A percentile compares a stretch with the other conserved stretches of the same genome.
Evolutionary conservation across 2,888 invertebrate genomes (phyloP).

Genomic region (Ectemnius lituratus): DNA sequence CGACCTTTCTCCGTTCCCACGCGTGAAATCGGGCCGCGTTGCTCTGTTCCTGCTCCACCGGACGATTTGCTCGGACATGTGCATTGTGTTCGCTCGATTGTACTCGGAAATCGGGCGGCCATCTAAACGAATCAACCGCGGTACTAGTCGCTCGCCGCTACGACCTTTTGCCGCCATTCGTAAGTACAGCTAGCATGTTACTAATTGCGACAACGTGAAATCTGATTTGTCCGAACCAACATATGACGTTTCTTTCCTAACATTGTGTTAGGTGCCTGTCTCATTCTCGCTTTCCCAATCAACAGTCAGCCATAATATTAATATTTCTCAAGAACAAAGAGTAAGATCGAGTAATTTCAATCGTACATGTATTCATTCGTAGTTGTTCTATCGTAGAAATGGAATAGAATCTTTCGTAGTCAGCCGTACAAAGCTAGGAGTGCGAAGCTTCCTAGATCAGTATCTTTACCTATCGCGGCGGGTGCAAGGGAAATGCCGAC

Average conservation of each 20-base stretch:
- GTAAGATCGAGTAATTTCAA: neutral
- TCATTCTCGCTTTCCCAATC: no score
- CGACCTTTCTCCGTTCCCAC: slow-evolving; percentile 62
- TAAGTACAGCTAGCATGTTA: no score
- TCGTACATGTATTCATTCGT: neutral
- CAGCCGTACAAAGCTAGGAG: slow-evolving; percentile 20
- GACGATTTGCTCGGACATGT: slow-evolving; percentile 39
- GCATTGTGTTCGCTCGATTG: slow-evolving; percentile 44
- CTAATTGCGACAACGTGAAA: no score
- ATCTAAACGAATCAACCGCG: no score
- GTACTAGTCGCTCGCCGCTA: no score
- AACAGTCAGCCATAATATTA: no score
- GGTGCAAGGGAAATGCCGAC: slow-evolving; percentile 70
- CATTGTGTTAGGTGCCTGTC: no score
- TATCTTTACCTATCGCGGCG: slow-evolving; percentile 62
- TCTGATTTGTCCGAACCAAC: no score
- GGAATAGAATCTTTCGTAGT: slow-evolving; percentile 7
- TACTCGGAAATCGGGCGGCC: slow-evolving; percentile 15
- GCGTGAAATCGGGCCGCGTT: slow-evolving; percentile 41
- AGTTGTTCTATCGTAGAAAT: neutral
- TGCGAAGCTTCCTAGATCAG: slow-evolving; percentile 52
- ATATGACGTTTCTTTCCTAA: no score
- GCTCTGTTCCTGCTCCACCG: slow-evolving; percentile 9
- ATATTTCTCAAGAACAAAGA: neutral
- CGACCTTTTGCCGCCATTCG: no score